These are phyloP conservation scores for Dendroctonus valens DNA, from an alignment of 1,140 invertebrate genomes.

Conservation along the genomic window DNA sequence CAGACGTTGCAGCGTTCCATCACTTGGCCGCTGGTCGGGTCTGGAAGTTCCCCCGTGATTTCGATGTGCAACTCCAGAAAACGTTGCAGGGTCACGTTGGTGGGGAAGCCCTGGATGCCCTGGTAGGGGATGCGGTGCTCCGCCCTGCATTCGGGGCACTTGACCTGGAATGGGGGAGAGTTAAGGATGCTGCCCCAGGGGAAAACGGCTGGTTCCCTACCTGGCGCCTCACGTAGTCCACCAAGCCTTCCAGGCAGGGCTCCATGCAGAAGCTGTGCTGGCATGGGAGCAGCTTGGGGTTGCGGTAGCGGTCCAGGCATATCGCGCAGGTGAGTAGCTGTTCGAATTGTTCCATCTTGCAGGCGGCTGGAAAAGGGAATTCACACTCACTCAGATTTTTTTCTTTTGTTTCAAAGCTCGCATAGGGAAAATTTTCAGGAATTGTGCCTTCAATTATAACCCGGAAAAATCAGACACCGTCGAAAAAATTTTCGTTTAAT, in stretches of 20 bases:
- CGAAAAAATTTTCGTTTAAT: too few species aligned
- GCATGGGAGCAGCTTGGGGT: slow-evolving; percentile 97
- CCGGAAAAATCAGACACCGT: too few species aligned
- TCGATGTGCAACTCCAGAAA: slow-evolving; percentile 94
- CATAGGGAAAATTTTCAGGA: neutral
- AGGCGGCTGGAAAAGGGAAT: slow-evolving; percentile 35
- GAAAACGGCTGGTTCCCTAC: slow-evolving; percentile 48
- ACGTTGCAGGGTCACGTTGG: slow-evolving; percentile 92
- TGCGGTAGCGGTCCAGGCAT: slow-evolving; percentile 94
- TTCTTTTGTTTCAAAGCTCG: too few species aligned
- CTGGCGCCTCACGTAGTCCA: slow-evolving; percentile 91
- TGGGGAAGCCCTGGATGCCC: slow-evolving; percentile 90
- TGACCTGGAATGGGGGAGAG: slow-evolving; percentile 65
- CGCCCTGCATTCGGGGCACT: slow-evolving; percentile 98
- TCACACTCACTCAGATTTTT: neutral
- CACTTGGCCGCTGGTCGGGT: slow-evolving; percentile 81
- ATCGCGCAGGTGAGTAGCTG: slow-evolving; percentile 97
- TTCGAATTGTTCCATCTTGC: slow-evolving; percentile 92
- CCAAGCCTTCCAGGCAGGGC: slow-evolving; percentile 94
- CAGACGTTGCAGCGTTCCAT: slow-evolving; percentile 89
- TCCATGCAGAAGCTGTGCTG: slow-evolving; percentile 99
- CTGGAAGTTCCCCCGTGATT: slow-evolving; percentile 87
- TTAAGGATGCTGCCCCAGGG: neutral
- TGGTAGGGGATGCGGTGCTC: slow-evolving; percentile 97
- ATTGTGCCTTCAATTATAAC: too few species aligned